Percentiles rank a stretch among this genome's conserved stretches.
phyloP scores from a whole-genome alignment of 2,113 vertebrate genomes.

The Urocolius indicus region DNA sequence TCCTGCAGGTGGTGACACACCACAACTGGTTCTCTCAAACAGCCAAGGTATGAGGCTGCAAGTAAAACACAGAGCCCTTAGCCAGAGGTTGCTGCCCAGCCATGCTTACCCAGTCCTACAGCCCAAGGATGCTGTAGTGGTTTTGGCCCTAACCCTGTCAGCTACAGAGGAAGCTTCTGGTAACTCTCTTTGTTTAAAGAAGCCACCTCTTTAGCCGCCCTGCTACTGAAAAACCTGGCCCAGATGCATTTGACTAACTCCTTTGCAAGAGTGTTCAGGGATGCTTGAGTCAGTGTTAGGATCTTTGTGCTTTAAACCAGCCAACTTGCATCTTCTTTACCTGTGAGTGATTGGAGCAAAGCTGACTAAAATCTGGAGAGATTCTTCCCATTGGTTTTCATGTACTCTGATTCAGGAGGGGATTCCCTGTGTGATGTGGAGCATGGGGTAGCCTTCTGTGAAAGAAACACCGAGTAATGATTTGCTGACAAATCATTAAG shows the following conservation, averaged over 20 bases:
- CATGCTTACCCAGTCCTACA: neutral
- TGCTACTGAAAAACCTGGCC: too few species aligned
- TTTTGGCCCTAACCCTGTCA: too few species aligned
- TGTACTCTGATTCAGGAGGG: neutral
- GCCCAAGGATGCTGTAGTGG: too few species aligned
- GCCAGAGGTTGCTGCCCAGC: neutral
- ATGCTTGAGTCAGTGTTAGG: rapidly evolving
- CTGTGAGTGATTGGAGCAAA: neutral
- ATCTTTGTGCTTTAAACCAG: neutral
- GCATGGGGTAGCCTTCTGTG: neutral
- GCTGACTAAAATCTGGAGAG: neutral
- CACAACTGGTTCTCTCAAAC: neutral
- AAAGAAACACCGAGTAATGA: neutral
- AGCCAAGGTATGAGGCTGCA: neutral
- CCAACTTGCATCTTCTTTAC: neutral
- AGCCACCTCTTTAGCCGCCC: too few species aligned
- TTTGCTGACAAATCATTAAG: neutral
- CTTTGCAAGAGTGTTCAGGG: neutral
- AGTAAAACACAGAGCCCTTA: neutral
- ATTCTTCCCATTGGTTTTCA: neutral
- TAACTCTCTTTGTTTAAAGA: too few species aligned
- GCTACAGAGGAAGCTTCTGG: too few species aligned
- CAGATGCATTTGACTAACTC: rapidly evolving
- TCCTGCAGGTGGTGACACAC: neutral
- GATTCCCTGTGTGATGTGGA: neutral